Conservation (phyloP, 1,140 invertebrate species). For the Apis florea region DNA sequence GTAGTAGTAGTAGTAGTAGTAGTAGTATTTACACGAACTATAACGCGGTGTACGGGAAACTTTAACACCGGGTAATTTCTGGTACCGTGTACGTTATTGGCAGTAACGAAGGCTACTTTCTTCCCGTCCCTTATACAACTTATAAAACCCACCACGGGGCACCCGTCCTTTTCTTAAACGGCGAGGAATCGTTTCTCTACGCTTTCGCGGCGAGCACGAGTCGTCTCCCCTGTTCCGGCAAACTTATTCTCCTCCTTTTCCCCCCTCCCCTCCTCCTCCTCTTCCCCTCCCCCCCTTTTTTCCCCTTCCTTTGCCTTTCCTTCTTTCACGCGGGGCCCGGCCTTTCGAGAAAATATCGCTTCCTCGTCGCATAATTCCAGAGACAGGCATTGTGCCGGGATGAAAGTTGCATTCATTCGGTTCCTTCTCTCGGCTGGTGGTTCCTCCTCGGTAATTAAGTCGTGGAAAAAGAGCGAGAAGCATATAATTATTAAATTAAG, state of each 20-base stretch:
- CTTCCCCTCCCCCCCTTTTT: too few species aligned
- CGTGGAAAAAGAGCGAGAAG: slow-evolving; percentile 43
- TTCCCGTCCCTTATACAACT: background rate
- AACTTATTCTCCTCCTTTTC: background rate
- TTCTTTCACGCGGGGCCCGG: background rate
- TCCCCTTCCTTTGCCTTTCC: background rate
- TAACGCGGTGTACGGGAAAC: background rate
- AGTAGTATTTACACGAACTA: slow-evolving; percentile 21
- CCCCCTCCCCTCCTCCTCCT: background rate
- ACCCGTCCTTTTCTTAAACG: slow-evolving; percentile 13
- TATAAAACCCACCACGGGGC: slow-evolving; percentile 4
- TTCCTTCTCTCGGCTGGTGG: background rate
- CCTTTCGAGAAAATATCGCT: slow-evolving; percentile 39
- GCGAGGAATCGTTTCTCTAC: slow-evolving; percentile 4
- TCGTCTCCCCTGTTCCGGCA: background rate
- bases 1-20: background rate
- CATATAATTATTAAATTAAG: slow-evolving; percentile 53
- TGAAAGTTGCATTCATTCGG: slow-evolving; percentile 40
- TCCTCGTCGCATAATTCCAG: slow-evolving; percentile 32
- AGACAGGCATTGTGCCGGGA: slow-evolving; percentile 18
- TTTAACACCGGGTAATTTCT: slow-evolving; percentile 36
- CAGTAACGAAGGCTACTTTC: slow-evolving; percentile 1
- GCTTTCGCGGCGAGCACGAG: background rate
- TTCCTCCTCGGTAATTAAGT: slow-evolving; percentile 47
- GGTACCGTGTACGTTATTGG: slow-evolving; percentile 15